Evolutionary conservation across 2,888 invertebrate genomes (phyloP).

Genomic region (Synanthedon andrenaeformis): DNA sequence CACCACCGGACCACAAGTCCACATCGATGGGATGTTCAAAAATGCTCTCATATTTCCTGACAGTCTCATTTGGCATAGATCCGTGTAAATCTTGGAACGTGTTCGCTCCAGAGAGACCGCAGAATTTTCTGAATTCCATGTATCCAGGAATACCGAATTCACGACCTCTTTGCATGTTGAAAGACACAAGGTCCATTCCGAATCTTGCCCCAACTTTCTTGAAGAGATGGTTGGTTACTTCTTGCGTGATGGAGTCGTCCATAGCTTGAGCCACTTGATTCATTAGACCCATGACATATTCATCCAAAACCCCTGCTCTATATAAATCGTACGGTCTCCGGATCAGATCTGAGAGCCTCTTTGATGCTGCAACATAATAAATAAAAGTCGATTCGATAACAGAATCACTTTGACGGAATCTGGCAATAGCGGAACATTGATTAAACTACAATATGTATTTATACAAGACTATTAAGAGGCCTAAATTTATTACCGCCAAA

Average conservation of each 20-base stretch:
- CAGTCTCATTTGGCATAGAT: constrained; percentile 90
- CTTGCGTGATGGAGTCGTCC: constrained; percentile 92
- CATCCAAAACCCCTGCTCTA: constrained; percentile 89
- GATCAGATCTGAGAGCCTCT: constrained; percentile 88
- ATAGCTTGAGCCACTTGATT: constrained; percentile 95
- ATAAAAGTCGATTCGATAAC: background rate
- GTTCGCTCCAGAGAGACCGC: constrained; percentile 83
- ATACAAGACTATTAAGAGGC: too few relatives aligned
- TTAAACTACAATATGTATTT: too few relatives aligned
- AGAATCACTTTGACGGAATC: background rate
- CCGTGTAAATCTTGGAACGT: constrained; percentile 85
- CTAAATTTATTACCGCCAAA: too few relatives aligned
- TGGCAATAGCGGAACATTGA: too few relatives aligned
- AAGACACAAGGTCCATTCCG: constrained; percentile 91
- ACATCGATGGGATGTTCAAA: constrained; percentile 93
- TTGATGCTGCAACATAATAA: constrained; percentile 76
- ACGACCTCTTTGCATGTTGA: constrained; percentile 93
- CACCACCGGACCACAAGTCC: constrained; percentile 95
- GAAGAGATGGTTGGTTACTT: constrained; percentile 93
- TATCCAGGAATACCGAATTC: constrained; percentile 93
- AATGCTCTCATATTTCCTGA: constrained; percentile 83
- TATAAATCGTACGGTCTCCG: constrained; percentile 91
- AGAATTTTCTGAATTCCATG: constrained; percentile 93
- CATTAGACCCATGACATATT: constrained; percentile 93
- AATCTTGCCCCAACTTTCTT: constrained; percentile 82